A percentile compares a stretch with the other conserved stretches of the same genome.
Conservation (phyloP, 2,113 vertebrate species). For the Plecturocebus donacophilus region DNA sequence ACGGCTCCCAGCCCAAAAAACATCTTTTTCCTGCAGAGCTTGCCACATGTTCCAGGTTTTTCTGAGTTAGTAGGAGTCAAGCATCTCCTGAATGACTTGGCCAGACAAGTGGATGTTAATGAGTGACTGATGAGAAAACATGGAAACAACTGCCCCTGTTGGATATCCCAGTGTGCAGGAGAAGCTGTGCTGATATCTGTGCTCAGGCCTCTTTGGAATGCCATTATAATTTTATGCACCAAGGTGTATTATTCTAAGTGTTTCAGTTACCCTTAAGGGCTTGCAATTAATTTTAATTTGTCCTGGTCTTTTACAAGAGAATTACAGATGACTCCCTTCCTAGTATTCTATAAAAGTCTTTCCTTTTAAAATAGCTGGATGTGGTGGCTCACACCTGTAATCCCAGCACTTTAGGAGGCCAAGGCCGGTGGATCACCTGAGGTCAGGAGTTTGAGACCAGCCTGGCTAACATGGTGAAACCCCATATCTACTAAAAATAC, state of each 20-base stretch:
- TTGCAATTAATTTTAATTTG: conserved; percentile 30
- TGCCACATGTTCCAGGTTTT: background rate
- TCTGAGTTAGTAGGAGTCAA: conserved; percentile 19
- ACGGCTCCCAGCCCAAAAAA: background rate
- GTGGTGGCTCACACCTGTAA: no score
- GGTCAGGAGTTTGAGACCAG: no score
- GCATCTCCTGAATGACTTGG: conserved; percentile 7
- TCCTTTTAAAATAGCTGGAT: background rate
- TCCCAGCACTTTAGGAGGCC: no score
- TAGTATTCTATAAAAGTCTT: background rate
- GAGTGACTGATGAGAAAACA: background rate
- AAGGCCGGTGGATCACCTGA: no score
- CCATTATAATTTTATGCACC: background rate
- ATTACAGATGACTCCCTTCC: background rate
- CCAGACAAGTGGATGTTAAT: background rate
- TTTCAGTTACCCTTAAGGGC: background rate
- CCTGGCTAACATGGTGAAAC: no score
- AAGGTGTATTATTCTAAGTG: background rate
- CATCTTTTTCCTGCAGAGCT: background rate
- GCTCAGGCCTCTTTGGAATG: background rate
- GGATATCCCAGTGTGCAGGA: background rate
- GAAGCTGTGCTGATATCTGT: background rate
- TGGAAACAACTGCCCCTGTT: background rate
- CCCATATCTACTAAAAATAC: no score
- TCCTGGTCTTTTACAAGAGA: background rate